Percentiles rank a stretch among this genome's conserved stretches.
Conservation (phyloP, 2,797 vertebrate genomes). For the Pseudochaenichthys georgianus region DNA sequence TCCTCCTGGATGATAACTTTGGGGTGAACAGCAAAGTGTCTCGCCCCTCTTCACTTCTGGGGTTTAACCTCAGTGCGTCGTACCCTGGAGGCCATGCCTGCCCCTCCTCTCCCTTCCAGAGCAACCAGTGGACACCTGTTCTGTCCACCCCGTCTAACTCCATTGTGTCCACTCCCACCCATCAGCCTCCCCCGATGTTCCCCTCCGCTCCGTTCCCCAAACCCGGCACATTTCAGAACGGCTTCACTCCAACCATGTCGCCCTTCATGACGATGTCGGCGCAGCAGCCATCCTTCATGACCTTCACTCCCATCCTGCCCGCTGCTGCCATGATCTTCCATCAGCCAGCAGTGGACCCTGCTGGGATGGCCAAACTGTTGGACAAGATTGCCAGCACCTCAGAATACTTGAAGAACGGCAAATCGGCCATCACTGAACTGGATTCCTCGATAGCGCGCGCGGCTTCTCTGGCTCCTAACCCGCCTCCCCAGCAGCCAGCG, state of each 20-base stretch:
- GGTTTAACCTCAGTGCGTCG: conserved; percentile 88
- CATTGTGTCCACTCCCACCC: conserved; percentile 79
- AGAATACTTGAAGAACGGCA: conserved; percentile 94
- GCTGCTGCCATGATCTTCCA: conserved; percentile 85
- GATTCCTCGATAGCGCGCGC: conserved; percentile 79
- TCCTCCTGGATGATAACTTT: conserved; percentile 93
- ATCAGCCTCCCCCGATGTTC: conserved; percentile 84
- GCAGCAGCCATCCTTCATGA: conserved; percentile 86
- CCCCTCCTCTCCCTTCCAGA: conserved; percentile 82
- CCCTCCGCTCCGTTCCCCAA: conserved; percentile 88
- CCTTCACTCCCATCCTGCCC: conserved; percentile 87
- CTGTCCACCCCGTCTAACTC: conserved; percentile 84
- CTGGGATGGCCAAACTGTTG: conserved; percentile 95
- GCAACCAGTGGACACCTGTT: conserved; percentile 87
- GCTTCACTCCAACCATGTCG: conserved; percentile 86
- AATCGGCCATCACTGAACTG: conserved; percentile 83
- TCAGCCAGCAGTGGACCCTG: conserved; percentile 87
- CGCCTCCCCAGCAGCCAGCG: conserved; percentile 75
- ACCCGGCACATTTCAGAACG: conserved; percentile 92
- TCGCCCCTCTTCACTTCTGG: conserved; percentile 83
- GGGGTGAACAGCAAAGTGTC: conserved; percentile 84
- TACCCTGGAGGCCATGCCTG: conserved; percentile 87
- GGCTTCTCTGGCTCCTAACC: conserved; percentile 82
- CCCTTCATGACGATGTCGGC: conserved; percentile 86
- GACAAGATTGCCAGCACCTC: conserved; percentile 98